Evolutionary conservation across 2,888 invertebrate species (phyloP), one percentile per base, ranked within the genome.

Genomic region (Tetragnatha montana): DNA sequence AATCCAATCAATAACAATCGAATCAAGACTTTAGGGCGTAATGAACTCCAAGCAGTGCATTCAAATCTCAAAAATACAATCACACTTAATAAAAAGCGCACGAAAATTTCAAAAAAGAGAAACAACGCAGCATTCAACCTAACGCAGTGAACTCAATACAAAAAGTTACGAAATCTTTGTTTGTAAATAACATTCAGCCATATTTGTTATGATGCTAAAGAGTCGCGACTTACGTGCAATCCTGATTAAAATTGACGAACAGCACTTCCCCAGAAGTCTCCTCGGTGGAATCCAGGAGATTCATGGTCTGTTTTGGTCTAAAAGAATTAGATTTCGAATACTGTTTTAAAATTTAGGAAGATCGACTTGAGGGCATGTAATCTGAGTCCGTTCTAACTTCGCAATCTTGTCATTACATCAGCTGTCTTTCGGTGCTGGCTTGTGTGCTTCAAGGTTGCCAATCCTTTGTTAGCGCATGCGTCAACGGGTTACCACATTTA

Each of bases 181-280:
- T 81, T 73, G 81, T 87, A 87, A 87, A 87, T 81, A 87, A 88
- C 73, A 70, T 22, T 35, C 87, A 68, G 81, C 74, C 81, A 90
- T 78, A 71, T 68, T 86, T 79, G 81, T 90, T 89, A 83, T 73
- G 75, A 50, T 87, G 80, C 70, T 81, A 51, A 51, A 35, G 35
- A 35, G 8, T 81, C 68, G 60, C 21, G 21, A 96, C 98, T 97
- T 96, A 98, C 98, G 98, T 97, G 96, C 96, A 96, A 94, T 99
- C 98, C 94, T 99, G 98, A 94, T 99, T 99, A 94, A 99, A 99
- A 95, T 98, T 98, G 93, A 98, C 98, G 94, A 97, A 98, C 94
- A 97, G 96, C 94, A 96, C 96, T 94, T 96, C 97, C 94, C 96
- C 96, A 95, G 96, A 95, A 93, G 96, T 95, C 94, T 96, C 96